These are phyloP conservation scores for Strigops habroptila DNA, from an alignment of 2,113 vertebrate genomes.

Conservation along the genomic window DNA sequence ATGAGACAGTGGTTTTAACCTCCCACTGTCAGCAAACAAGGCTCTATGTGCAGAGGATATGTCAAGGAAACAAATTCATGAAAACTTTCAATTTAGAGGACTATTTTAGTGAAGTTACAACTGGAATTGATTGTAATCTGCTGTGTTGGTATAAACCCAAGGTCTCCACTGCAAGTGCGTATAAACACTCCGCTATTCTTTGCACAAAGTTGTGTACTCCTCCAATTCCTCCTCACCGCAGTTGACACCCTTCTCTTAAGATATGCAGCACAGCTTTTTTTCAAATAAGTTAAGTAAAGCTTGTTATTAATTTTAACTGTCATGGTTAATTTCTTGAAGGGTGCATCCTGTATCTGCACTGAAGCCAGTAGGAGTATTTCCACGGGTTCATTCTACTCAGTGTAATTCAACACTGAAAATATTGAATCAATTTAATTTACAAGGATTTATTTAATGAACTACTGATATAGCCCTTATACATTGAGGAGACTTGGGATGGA, in stretches of 20 bases:
- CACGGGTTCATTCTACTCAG: not conserved
- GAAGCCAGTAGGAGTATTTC: not conserved
- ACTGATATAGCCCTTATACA: not conserved
- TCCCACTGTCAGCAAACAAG: not conserved
- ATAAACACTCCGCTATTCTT: not conserved
- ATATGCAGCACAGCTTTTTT: not conserved
- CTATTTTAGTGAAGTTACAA: not conserved
- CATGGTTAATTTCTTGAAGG: not conserved
- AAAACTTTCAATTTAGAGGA: not conserved
- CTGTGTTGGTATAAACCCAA: constrained; percentile 15
- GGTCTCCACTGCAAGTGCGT: not conserved
- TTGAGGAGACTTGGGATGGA: not conserved
- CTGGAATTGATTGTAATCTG: not conserved
- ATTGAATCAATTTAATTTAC: not conserved
- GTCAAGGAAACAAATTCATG: not conserved
- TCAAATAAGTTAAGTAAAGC: not conserved
- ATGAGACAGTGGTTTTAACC: not conserved
- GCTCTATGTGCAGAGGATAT: not conserved
- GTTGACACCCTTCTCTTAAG: not conserved
- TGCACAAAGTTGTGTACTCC: not conserved
- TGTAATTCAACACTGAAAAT: not conserved
- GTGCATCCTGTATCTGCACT: not conserved
- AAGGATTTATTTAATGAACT: not conserved
- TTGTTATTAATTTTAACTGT: not conserved
- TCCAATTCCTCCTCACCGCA: not conserved